phyloP scores from a whole-genome alignment of 1,140 invertebrate species.

The Calliopsis andreniformis region DNA sequence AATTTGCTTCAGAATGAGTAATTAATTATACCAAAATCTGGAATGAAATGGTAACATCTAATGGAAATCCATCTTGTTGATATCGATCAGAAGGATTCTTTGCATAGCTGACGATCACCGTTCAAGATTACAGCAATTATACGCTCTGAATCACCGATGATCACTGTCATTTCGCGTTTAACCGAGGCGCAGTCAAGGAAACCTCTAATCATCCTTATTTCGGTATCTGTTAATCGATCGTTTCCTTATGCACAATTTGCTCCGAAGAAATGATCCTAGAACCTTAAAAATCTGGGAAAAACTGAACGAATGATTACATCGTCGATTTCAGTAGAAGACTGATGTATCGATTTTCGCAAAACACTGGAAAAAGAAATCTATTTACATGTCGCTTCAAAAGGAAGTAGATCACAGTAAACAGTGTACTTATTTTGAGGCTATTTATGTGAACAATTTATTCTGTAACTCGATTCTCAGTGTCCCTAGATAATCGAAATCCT shows the following conservation, averaged over 20 bases:
- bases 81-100: background rate
- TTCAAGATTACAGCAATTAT: constrained; percentile 14
- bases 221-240: background rate
- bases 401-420: background rate
- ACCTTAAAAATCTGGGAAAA: too few species aligned
- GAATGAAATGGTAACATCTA: too few species aligned
- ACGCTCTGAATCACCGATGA: constrained; percentile 27
- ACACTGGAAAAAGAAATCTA: too few species aligned
- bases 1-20: too few species aligned
- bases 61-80: background rate
- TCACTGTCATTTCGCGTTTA: constrained; percentile 20
- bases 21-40: background rate
- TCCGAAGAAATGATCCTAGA: too few species aligned
- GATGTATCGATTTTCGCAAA: too few species aligned
- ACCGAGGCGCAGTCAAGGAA: background rate
- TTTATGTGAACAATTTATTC: too few species aligned
- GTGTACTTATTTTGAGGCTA: too few species aligned
- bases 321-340: too few species aligned
- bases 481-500: constrained; percentile 12
- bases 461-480: background rate
- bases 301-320: too few species aligned
- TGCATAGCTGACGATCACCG: background rate
- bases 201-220: constrained; percentile 1
- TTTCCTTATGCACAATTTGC: background rate
- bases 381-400: background rate